phyloP scores from a whole-genome alignment of 2,888 invertebrate species.

The Drosophila maculinotata region DNA sequence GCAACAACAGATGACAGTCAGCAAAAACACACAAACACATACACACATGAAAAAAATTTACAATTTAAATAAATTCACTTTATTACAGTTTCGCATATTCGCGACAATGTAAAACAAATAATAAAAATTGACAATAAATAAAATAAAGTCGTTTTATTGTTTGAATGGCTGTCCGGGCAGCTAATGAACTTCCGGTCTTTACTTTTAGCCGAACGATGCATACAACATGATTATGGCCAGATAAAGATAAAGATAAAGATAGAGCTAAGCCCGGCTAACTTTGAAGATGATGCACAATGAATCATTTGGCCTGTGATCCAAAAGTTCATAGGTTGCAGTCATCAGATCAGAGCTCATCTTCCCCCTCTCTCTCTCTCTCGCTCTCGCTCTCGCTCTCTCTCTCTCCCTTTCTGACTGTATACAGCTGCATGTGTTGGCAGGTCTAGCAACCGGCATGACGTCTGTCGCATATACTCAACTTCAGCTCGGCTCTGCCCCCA shows the following conservation, averaged over 20 bases:
- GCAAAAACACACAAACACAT: conserved; percentile 11
- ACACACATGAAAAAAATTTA: conserved; percentile 46
- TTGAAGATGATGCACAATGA: conserved; percentile 36
- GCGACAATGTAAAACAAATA: conserved; percentile 76
- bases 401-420: conserved; percentile 4
- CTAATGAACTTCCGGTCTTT: conserved; percentile 73
- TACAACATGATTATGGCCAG: conserved; percentile 4
- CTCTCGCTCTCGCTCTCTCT: neutral
- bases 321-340: conserved; percentile 44
- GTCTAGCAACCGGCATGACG: conserved; percentile 49
- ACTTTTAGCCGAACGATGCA: conserved; percentile 4
- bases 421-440: conserved; percentile 1
- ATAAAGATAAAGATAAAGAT: conserved; percentile 4
- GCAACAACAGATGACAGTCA: no score
- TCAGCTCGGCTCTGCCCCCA: conserved; percentile 20
- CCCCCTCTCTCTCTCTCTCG: conserved; percentile 9
- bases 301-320: conserved; percentile 29
- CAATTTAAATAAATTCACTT: conserved; percentile 75
- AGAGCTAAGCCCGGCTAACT: no score
- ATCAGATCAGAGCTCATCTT: neutral
- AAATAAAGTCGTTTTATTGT: conserved; percentile 59
- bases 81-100: conserved; percentile 73
- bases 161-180: conserved; percentile 26
- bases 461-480: conserved; percentile 28
- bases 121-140: conserved; percentile 69